Conservation (phyloP, 2,113 vertebrate species). For the Peromyscus polionotus region DNA sequence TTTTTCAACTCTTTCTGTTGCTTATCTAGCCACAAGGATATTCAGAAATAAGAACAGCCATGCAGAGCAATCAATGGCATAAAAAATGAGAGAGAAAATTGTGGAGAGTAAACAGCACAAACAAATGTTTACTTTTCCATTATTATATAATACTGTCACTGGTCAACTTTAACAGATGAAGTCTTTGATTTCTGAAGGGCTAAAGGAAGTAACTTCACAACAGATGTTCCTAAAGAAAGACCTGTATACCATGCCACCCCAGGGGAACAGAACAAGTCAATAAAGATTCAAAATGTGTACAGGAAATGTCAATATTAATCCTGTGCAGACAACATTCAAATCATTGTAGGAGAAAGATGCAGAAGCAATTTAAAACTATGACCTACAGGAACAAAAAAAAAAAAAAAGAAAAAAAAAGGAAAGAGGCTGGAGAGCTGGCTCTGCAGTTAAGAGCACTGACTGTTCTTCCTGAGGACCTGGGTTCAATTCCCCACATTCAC, state of each 20-base stretch:
- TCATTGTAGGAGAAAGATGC: neutral
- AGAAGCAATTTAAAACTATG: constrained; percentile 39
- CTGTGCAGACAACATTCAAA: constrained; percentile 25
- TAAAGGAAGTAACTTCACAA: constrained; percentile 20
- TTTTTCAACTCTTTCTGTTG: neutral
- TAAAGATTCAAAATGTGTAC: neutral
- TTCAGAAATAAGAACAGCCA: neutral
- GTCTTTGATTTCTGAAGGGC: neutral
- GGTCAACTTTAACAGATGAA: neutral
- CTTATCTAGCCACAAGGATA: neutral
- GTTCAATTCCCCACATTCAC: no score
- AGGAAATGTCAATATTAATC: constrained; percentile 28
- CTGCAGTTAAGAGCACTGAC: no score
- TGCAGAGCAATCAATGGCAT: neutral
- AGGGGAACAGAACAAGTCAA: constrained; percentile 26
- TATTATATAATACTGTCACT: neutral
- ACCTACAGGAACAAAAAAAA: neutral
- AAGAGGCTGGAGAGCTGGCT: no score
- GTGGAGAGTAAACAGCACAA: neutral
- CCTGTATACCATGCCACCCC: neutral
- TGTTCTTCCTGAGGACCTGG: no score
- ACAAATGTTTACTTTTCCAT: neutral
- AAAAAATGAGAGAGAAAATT: neutral
- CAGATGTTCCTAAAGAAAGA: neutral
- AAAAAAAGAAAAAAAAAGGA: no score